A percentile compares a stretch with the other conserved stretches of the same genome.
phyloP scores from a whole-genome alignment of 1,140 invertebrate species.

The Chlorops oryzae region DNA sequence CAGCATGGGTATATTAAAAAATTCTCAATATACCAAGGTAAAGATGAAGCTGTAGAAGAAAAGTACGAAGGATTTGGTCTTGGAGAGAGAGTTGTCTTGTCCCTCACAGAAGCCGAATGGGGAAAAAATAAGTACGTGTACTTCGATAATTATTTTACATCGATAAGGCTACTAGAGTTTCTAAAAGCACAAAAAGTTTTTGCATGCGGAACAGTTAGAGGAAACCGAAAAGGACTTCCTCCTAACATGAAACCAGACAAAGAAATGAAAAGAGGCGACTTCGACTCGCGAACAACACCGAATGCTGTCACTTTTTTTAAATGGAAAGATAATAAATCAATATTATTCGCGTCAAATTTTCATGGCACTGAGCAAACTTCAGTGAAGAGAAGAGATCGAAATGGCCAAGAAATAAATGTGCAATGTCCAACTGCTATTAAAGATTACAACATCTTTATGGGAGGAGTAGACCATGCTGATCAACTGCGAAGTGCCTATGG shows the following conservation, averaged over 20 bases:
- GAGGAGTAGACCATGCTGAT: neutral
- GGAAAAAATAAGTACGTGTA: neutral
- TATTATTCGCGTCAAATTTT: too few relatives aligned
- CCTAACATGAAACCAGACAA: too few relatives aligned
- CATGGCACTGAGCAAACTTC: too few relatives aligned
- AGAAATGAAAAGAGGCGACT: too few relatives aligned
- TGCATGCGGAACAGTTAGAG: neutral
- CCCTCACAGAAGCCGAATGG: neutral
- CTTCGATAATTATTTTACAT: neutral
- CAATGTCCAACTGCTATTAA: neutral
- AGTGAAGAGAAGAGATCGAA: neutral
- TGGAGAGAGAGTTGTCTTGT: neutral
- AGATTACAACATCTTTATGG: too few relatives aligned
- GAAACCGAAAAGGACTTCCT: slow-evolving; percentile 4
- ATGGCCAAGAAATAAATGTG: neutral
- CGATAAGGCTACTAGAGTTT: neutral
- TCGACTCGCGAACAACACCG: too few relatives aligned
- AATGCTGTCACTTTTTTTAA: too few relatives aligned
- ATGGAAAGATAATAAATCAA: too few relatives aligned
- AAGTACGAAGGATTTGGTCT: too few relatives aligned
- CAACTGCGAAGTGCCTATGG: neutral
- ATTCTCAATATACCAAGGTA: too few relatives aligned
- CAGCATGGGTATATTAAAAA: too few relatives aligned
- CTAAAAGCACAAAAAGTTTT: neutral
- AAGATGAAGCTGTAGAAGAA: too few relatives aligned